phyloP scores from a whole-genome alignment of 64 coral and sea anemone species.

The Astreopora myriophthalma region DNA sequence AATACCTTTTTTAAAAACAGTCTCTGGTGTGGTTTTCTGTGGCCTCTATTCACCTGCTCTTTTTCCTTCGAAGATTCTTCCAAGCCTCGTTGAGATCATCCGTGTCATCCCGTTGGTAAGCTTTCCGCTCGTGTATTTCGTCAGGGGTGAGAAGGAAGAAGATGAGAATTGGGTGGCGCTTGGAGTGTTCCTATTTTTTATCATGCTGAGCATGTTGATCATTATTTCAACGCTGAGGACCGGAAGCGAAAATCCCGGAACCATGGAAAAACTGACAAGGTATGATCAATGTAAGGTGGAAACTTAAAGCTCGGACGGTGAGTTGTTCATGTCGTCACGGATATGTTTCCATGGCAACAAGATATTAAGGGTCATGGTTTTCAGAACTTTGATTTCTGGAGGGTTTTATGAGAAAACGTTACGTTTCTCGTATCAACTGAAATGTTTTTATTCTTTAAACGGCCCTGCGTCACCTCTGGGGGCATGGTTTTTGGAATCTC shows the following conservation, averaged over 20 bases:
- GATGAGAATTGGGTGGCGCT: background rate
- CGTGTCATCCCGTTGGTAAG: constrained; percentile 8
- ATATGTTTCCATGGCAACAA: background rate
- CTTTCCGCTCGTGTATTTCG: constrained; percentile 18
- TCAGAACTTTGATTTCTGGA: too few species aligned
- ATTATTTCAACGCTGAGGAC: constrained; percentile 66
- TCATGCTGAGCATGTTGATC: background rate
- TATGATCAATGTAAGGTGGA: background rate
- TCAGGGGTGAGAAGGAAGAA: background rate
- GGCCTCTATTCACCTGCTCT: background rate
- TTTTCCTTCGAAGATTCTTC: background rate
- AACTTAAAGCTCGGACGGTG: too few species aligned
- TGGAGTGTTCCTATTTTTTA: constrained; percentile 55
- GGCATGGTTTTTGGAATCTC: too few species aligned
- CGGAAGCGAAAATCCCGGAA: constrained; percentile 63
- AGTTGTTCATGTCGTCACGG: background rate
- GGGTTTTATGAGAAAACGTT: too few species aligned
- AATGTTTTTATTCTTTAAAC: too few species aligned
- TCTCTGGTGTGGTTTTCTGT: too few species aligned
- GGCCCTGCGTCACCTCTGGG: too few species aligned
- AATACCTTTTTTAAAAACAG: too few species aligned
- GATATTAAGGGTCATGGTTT: background rate
- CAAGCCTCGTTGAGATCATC: background rate
- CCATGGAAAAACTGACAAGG: constrained; percentile 72
- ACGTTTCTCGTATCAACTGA: too few species aligned